Conservation (phyloP, 2,113 vertebrate genomes). For the Mormyrus iriodes region DNA sequence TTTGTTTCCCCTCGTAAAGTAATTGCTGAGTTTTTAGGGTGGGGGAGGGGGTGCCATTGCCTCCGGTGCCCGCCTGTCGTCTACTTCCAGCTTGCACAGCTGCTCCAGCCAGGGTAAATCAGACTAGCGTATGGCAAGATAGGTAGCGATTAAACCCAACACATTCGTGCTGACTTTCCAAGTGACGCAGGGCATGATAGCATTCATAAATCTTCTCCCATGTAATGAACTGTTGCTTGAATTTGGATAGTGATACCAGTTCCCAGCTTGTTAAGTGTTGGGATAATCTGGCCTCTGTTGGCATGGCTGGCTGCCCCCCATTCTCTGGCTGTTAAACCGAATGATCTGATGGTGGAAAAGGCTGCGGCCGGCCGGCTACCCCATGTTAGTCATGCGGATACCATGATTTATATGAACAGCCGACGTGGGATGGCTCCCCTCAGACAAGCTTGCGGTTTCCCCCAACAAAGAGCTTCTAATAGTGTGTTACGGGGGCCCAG, state of each 20-base stretch:
- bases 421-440: neutral
- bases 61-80: neutral
- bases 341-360: neutral
- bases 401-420: neutral
- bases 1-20: neutral
- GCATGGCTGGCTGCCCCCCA: neutral
- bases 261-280: neutral
- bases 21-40: constrained; percentile 1
- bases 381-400: neutral
- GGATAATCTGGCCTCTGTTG: neutral
- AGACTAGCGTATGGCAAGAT: constrained; percentile 19
- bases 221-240: neutral
- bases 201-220: neutral
- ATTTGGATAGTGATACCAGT: neutral
- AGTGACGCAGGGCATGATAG: neutral
- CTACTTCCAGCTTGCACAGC: constrained; percentile 23
- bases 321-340: neutral
- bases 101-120: constrained; percentile 29
- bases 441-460: neutral
- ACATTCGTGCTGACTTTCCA: constrained; percentile 14
- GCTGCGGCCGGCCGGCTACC: neutral
- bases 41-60: neutral
- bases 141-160: constrained; percentile 39
- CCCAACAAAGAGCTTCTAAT: neutral
- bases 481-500: neutral